Evolutionary conservation across 2,888 invertebrate genomes (phyloP), one percentile per base, ranked within the genome.

Genomic region (Cryptosula pallasiana): DNA sequence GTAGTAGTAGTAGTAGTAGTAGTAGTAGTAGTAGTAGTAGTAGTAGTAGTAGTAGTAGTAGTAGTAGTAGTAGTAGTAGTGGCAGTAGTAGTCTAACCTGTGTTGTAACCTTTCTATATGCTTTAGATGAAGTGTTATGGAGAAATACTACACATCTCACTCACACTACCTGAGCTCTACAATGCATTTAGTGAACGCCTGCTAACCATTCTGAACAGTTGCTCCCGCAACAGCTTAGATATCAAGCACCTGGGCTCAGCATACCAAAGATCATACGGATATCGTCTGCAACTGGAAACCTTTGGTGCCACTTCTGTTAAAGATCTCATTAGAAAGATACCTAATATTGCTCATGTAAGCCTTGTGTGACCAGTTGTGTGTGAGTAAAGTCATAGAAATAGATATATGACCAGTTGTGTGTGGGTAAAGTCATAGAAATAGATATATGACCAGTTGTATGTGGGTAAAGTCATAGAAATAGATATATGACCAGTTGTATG

Each of bases 211-310:
- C 84, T 90, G 1, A 77, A 77, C 71, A 74, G 76, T 23, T 76
- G 78, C 71, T 77, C 79, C 5, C 77, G 77, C 1, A 75, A 78
- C 54, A 75, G 76, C 45, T 75, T 86, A 13, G 79, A 81, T 2
- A 75, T 85, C 35, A 78, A 79, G 34, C 79, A 82, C 23, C 78
- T 93, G 16, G 85, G 89, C 1, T 84, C 86, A 16, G 86, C 87
- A 0, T 93, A 91, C 82, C 79, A 78, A 57, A 86, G 87, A 71
- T 88, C 90, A 77, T 91, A 88, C 81, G 92, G 92, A 0, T 91
- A 90, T 76, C 87, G 88, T 27, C 87, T 93, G 0, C 88, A 89
- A 79, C 90, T 91, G 0, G 88, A 89, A 71, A 87, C 89, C 71
- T 89, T 90, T 77, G 88, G 89, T 20, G 90, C 89, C 73, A 81